These are phyloP conservation scores for Chaetorhynchus papuensis DNA, from an alignment of 2,113 vertebrate species.

Conservation along the genomic window DNA sequence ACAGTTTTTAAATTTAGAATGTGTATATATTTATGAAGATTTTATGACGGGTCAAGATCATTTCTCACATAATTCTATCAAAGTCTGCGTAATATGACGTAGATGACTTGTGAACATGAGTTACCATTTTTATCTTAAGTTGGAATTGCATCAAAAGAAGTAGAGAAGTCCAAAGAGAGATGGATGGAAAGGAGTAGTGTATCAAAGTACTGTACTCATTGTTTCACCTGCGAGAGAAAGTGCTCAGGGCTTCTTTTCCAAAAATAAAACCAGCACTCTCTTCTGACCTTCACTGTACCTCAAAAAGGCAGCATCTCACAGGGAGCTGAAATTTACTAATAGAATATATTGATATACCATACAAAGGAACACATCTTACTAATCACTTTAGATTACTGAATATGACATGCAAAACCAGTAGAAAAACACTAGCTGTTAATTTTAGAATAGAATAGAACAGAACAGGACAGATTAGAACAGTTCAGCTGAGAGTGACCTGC, in stretches of 20 bases:
- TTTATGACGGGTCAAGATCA: background rate
- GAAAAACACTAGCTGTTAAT: background rate
- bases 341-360: background rate
- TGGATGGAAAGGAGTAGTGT: background rate
- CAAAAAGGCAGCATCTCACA: background rate
- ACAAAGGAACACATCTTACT: background rate
- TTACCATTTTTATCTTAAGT: background rate
- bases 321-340: background rate
- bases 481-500: background rate
- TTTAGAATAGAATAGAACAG: background rate
- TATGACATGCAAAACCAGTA: background rate
- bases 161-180: background rate
- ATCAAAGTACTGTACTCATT: background rate
- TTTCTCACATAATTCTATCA: background rate
- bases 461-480: background rate
- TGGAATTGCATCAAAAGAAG: background rate
- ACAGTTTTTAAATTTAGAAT: background rate
- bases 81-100: background rate
- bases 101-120: background rate
- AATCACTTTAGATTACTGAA: background rate
- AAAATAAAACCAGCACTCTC: background rate
- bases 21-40: background rate
- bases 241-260: rapidly evolving
- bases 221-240: background rate
- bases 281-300: background rate